These are phyloP conservation scores for Psittacula cyanocephala DNA, from an alignment of 2,113 vertebrate genomes.

Conservation along the genomic window DNA sequence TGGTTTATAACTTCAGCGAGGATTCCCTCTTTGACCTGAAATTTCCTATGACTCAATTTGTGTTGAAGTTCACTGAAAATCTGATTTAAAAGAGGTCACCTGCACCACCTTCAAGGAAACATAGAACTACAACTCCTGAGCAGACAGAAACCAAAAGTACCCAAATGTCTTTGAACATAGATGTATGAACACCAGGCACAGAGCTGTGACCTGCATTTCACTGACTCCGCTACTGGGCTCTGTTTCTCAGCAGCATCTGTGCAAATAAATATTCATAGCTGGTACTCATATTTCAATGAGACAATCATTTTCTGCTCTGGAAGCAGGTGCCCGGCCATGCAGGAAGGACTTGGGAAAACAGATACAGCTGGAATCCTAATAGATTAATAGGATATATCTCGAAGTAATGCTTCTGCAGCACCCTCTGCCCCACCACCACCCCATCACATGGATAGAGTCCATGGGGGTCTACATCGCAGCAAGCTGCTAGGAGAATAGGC, in stretches of 20 bases:
- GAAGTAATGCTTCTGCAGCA: background rate
- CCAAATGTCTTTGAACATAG: background rate
- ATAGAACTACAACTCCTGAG: background rate
- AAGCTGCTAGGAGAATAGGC: fast-evolving
- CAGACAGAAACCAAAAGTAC: background rate
- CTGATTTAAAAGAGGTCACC: background rate
- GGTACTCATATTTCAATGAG: fast-evolving
- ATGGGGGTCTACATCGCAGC: background rate
- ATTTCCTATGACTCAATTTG: background rate
- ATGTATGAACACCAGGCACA: background rate
- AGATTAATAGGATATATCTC: background rate
- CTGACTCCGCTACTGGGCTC: fast-evolving
- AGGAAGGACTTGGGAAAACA: background rate
- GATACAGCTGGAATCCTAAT: background rate
- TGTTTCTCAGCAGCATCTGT: background rate
- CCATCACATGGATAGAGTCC: background rate
- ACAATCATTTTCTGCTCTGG: background rate
- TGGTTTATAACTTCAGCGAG: background rate
- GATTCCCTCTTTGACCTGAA: background rate
- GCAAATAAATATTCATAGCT: background rate
- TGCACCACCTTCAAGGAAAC: background rate
- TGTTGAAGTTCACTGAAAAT: background rate
- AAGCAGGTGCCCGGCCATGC: background rate
- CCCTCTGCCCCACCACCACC: background rate
- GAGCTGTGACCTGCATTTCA: background rate